Conservation (phyloP, 2,797 vertebrate genomes). For the Acipenser oxyrinchus region DNA sequence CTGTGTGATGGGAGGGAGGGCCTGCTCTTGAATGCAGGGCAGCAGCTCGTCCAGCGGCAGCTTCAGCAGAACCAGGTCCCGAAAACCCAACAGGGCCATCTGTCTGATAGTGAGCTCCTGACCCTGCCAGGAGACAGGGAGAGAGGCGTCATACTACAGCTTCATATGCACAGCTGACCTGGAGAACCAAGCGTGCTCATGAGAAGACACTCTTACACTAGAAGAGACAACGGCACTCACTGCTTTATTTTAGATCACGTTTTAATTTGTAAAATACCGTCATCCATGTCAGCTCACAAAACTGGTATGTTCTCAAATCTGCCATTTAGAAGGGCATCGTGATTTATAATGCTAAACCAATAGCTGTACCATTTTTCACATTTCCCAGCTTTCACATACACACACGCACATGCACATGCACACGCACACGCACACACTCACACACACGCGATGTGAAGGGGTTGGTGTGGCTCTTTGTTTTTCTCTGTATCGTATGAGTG, state of each 20-base stretch:
- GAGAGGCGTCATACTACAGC: slow-evolving; percentile 8
- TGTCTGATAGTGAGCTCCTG: slow-evolving; percentile 89
- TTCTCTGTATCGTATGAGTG: slow-evolving; percentile 17
- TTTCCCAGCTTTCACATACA: slow-evolving; percentile 10
- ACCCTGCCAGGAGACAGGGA: slow-evolving; percentile 53
- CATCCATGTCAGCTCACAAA: background rate
- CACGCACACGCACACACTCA: background rate
- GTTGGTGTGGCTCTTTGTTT: slow-evolving; percentile 24
- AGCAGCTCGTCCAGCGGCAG: slow-evolving; percentile 71
- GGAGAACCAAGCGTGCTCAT: background rate
- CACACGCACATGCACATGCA: background rate
- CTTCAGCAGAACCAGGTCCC: slow-evolving; percentile 82
- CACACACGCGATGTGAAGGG: background rate
- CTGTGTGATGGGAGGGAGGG: slow-evolving; percentile 76
- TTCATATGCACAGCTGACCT: background rate
- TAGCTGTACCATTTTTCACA: background rate
- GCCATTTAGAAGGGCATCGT: background rate
- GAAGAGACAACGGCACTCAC: too few species aligned
- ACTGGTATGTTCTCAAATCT: background rate
- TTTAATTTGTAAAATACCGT: too few species aligned
- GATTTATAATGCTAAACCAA: background rate
- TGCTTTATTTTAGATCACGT: too few species aligned
- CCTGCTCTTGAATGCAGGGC: slow-evolving; percentile 38
- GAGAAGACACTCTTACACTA: too few species aligned
- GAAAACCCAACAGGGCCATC: slow-evolving; percentile 85